Evolutionary conservation across 2,113 vertebrate genomes (phyloP).

Genomic region (Chloropsis hardwickii): DNA sequence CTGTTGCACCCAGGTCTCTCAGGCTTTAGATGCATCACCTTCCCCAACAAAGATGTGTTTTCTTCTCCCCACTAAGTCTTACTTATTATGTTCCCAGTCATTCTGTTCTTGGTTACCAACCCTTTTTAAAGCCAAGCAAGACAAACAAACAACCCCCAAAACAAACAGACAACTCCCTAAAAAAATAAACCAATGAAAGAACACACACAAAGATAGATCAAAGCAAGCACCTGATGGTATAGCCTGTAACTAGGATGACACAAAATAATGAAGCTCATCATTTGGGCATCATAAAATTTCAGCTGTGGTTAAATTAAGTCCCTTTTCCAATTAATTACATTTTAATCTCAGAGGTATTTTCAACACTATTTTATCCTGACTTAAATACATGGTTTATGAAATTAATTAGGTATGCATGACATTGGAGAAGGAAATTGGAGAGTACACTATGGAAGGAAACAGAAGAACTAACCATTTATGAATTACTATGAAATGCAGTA

Average conservation of each 20-base stretch:
- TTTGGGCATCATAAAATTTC: not conserved
- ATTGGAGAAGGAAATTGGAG: not conserved
- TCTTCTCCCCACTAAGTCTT: not conserved
- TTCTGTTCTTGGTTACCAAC: not conserved
- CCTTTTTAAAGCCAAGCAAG: not conserved
- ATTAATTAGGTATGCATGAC: not conserved
- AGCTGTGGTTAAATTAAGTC: not conserved
- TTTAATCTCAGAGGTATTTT: not conserved
- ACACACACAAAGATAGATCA: not conserved
- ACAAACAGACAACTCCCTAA: not conserved
- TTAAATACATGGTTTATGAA: not conserved
- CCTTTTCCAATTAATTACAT: not conserved
- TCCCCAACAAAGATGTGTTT: not conserved
- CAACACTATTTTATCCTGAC: not conserved
- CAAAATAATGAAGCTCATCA: not conserved
- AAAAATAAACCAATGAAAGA: not conserved
- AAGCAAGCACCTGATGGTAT: not conserved
- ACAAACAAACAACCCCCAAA: not conserved
- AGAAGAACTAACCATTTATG: not conserved
- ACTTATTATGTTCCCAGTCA: not conserved
- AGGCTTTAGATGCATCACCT: not conserved
- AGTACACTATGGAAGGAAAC: not conserved
- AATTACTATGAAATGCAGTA: not conserved
- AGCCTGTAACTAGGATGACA: fast-evolving
- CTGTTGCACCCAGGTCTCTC: not conserved